These are phyloP conservation scores for Momotus momota DNA, from an alignment of 2,797 vertebrate genomes.

Conservation along the genomic window DNA sequence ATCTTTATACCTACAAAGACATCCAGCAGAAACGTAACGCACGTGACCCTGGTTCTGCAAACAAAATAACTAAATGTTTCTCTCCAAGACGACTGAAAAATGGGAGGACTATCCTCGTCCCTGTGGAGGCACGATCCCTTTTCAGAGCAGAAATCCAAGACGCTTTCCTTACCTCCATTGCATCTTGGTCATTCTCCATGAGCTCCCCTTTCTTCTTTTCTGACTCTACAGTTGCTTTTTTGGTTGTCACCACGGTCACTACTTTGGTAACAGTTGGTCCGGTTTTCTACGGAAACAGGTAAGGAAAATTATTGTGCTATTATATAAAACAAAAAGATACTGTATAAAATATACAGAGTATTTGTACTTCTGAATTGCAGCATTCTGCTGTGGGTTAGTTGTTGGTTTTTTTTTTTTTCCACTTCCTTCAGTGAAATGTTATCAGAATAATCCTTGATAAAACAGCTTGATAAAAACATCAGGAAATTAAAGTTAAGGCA, in stretches of 20 bases:
- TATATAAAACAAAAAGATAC: not conserved
- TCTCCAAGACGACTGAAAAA: not conserved
- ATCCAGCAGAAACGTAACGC: not conserved
- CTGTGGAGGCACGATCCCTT: not conserved
- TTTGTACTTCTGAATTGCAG: not conserved
- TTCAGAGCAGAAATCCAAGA: not conserved
- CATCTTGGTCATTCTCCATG: constrained; percentile 99
- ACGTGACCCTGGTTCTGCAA: not conserved
- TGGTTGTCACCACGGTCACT: constrained; percentile 94
- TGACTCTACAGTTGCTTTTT: constrained; percentile 85
- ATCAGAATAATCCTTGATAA: not conserved
- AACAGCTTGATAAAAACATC: not conserved
- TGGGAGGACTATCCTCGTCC: not conserved
- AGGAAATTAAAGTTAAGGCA: not conserved
- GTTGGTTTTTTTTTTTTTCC: not conserved
- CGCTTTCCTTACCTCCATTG: constrained; percentile 90
- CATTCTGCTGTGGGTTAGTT: not conserved
- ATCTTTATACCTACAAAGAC: not conserved
- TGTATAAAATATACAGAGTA: not conserved
- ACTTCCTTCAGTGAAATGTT: not conserved
- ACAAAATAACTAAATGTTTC: not conserved
- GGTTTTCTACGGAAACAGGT: constrained; percentile 84
- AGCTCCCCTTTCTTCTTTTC: constrained; percentile 98
- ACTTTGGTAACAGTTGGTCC: constrained; percentile 94
- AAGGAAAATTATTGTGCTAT: not conserved